These are phyloP conservation scores for Columba janthina DNA, from an alignment of 2,113 vertebrate genomes.

Conservation along the genomic window DNA sequence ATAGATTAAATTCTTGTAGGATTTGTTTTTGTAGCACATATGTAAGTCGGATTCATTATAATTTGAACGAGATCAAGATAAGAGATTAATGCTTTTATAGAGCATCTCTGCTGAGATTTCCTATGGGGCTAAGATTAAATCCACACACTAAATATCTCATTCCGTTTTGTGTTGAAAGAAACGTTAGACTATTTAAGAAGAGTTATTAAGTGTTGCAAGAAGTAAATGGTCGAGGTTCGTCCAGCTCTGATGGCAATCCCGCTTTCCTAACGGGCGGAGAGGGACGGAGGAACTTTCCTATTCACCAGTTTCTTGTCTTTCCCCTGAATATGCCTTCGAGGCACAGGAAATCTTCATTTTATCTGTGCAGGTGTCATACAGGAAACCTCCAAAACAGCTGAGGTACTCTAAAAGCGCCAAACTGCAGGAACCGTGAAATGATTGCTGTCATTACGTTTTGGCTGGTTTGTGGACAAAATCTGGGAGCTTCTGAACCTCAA, in stretches of 20 bases:
- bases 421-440: background rate
- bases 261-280: background rate
- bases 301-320: background rate
- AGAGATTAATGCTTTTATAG: constrained; percentile 26
- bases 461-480: background rate
- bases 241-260: background rate
- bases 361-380: background rate
- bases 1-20: background rate
- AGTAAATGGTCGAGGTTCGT: background rate
- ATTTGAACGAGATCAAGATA: constrained; percentile 53
- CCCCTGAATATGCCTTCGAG: background rate
- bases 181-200: background rate
- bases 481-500: background rate
- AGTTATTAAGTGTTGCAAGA: background rate
- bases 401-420: background rate
- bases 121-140: background rate
- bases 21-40: constrained; percentile 36
- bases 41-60: constrained; percentile 40
- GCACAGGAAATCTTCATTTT: background rate
- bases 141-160: background rate
- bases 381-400: background rate
- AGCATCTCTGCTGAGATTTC: constrained; percentile 49
- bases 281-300: background rate
- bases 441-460: background rate
- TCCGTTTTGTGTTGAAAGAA: background rate